Evolutionary conservation across 2,888 invertebrate species (phyloP).

Genomic region (Smittia sp.): DNA sequence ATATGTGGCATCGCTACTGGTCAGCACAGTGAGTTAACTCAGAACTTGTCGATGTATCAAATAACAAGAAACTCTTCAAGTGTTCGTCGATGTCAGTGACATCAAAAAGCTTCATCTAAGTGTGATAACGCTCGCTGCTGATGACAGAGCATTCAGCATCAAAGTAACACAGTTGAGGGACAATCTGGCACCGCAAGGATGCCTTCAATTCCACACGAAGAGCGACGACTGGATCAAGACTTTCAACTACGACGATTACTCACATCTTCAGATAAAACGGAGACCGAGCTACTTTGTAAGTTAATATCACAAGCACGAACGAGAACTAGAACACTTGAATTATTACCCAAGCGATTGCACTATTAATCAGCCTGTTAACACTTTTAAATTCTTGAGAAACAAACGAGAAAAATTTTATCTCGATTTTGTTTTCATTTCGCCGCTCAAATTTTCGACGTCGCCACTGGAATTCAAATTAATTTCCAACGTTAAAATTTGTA

Average conservation of each 20-base stretch:
- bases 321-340: too few species aligned
- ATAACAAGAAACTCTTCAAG: slow-evolving; percentile 53
- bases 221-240: slow-evolving; percentile 63
- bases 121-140: slow-evolving; percentile 59
- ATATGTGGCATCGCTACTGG: slow-evolving; percentile 75
- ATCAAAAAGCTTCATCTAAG: slow-evolving; percentile 62
- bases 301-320: slow-evolving; percentile 41
- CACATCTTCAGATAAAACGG: slow-evolving; percentile 58
- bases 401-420: background rate
- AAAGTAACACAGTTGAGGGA: slow-evolving; percentile 58
- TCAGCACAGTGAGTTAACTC: slow-evolving; percentile 62
- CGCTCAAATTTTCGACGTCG: background rate
- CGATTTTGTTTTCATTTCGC: background rate
- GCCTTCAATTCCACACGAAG: slow-evolving; percentile 66
- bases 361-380: background rate
- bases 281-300: slow-evolving; percentile 63
- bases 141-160: slow-evolving; percentile 62
- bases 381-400: too few species aligned
- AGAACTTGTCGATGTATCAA: background rate
- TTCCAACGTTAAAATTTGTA: slow-evolving; percentile 51
- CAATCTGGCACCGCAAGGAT: slow-evolving; percentile 58
- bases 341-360: background rate
- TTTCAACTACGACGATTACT: slow-evolving; percentile 66
- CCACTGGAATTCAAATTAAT: background rate
- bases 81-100: slow-evolving; percentile 68